Evolutionary conservation across 2,888 invertebrate species (phyloP).

Genomic region (Netelia fuscicornis): DNA sequence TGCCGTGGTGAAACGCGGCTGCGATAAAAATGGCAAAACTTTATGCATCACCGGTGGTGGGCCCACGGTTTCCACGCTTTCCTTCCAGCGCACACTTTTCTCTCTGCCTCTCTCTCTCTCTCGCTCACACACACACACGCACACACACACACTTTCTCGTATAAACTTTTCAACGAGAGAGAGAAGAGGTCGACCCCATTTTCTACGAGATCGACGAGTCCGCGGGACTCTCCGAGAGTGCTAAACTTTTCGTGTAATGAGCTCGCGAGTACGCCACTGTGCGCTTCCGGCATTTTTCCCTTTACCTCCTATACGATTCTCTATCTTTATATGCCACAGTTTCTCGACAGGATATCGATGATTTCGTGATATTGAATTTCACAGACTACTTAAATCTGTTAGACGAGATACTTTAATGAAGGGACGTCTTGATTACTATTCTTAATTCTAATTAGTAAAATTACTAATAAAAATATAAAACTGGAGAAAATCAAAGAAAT

Average conservation of each 20-base stretch:
- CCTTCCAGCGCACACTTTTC: conserved; percentile 3
- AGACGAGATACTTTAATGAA: conserved; percentile 11
- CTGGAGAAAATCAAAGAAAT: no score
- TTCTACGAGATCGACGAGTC: conserved; percentile 56
- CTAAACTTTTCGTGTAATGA: conserved; percentile 72
- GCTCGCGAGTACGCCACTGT: conserved; percentile 62
- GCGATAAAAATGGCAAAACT: conserved; percentile 71
- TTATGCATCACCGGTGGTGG: conserved; percentile 69
- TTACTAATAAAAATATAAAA: no score
- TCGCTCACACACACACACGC: background rate
- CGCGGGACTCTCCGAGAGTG: conserved; percentile 52
- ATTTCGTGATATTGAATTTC: conserved; percentile 36
- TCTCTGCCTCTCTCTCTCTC: background rate
- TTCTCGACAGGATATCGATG: conserved; percentile 49
- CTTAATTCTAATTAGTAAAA: no score
- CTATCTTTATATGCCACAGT: conserved; percentile 13
- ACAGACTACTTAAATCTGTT: conserved; percentile 38
- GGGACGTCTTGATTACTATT: background rate
- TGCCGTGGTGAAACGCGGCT: conserved; percentile 61
- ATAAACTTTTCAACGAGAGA: conserved; percentile 62
- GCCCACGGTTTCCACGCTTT: conserved; percentile 49
- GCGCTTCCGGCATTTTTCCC: conserved; percentile 54
- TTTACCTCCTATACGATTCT: conserved; percentile 16
- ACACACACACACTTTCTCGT: conserved; percentile 21
- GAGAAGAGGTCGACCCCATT: conserved; percentile 48